Base-by-base conservation (phyloP, 2,888 invertebrate genomes). In the Dermolepida albohirtum region DNA sequence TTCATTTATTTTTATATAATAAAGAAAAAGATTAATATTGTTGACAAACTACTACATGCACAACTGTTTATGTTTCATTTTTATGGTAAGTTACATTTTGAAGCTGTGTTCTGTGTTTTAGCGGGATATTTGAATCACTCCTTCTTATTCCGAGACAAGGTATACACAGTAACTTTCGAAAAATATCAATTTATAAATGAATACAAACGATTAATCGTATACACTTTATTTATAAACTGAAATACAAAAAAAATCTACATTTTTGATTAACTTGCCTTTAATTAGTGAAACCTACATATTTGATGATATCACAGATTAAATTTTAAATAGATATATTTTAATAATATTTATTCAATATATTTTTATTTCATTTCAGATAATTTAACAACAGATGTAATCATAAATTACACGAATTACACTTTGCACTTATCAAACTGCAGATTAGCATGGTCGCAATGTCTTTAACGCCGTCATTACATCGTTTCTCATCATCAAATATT, bases 241-340 rank as follows among this genome's bases (percentile, higher is more conserved):
- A 62, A 62, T 62, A 62, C 39, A 62, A 62, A 62, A 49, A 59
- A 62, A 62, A 62, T 47, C 47, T 62, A 62, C 59, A 62, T 57
- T 49, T 59, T 62, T 62, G 59, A 62, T 62, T 62, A 62, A 62
- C 29, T 62, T 62, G 59, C 59, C 17, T 43, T 62, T 29, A 62
- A 54, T 54, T 40, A 40, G 59, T 62, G 59, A 62, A 62, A 62
- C 59, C 47, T 62, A 62, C 47, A 55, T 51, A 64, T 55, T 64
- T 68, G 68, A 67, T 62, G 67, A 68, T 68, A 68, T 68, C 68
- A 68, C 68, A 68, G 68, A 64, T 68, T 63, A 68, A 68, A 68
- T 64, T 68, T 67, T 64, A 65, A 65, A 65, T 54, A 64, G 44
- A 65, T 62, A 62, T 14, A 62, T 47, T 62, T 62, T 62, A 62